Evolutionary conservation across 2,888 invertebrate genomes (phyloP), one percentile per base, ranked within the genome.

Genomic region (Apeira syringaria): DNA sequence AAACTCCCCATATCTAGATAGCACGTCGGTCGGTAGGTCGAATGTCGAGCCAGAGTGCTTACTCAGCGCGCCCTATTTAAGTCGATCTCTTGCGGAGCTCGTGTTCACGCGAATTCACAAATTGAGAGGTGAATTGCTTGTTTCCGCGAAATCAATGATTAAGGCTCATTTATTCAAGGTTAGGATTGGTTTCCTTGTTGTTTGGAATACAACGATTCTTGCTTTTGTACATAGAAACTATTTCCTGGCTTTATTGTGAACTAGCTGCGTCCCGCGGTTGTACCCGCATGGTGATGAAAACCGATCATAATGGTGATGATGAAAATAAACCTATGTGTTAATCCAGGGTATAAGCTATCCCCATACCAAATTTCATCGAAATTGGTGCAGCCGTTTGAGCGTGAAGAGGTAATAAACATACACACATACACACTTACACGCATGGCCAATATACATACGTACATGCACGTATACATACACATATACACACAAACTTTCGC

Each of bases 31-130:
- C 20, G 32, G 28, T 11, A 28, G 20, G 27, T 27, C 22, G 31
- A 32, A 5, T 6, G n/a, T 5, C 8, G 8, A 17, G 17, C 8
- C 13, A 1, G 29, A 29, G 31, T 38, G 30, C 37, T 37, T 24
- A 31, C 38, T 7, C 38, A 25, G 30, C 29, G 38, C 8, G 24
- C 25, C 26, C 2, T 28, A 28, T 28, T 27, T 24, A 25, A 2
- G 24, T n/a, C 17, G 8, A 20, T 31, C 35, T 31, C 30, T n/a
- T 12, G 25, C 1, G 35, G 7, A 4, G 1, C 18, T 11, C 20
- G 9, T 15, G 30, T 37, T 32, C 32, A 43, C 7, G 28, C 11
- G 15, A 24, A 43, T 33, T 43, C 33, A 12, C 24, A 37, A 33
- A 37, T 37, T 33, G 25, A 33, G 28, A 27, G 33, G 10, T 22